Evolutionary conservation across 1,140 invertebrate species (phyloP), one percentile per base, ranked within the genome.

Genomic region (Chrysoperla carnea): DNA sequence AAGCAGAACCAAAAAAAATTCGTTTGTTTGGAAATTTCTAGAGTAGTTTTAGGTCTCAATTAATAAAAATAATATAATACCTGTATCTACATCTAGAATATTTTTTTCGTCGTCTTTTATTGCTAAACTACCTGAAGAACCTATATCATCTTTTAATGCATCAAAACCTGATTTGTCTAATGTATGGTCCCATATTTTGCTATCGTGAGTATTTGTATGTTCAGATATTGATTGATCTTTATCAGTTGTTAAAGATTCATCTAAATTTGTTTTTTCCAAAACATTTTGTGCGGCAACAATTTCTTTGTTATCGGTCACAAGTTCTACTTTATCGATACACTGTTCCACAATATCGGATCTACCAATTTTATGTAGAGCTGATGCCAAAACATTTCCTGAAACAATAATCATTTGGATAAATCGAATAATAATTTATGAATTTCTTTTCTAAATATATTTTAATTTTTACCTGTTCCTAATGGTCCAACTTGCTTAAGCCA

Each of bases 301-400:
- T 55, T 89, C 85, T 39, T 81, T 71, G 51, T 83, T 78, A 61
- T 88, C 80, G 1, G 81, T 83, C 0, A 85, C 78, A 27, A 76
- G 58, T 55, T 84, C 79, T 4, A 87, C 69, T 54, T 86, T 84
- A 51, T 77, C 79, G 53, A 89, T 84, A 58, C 83, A 88, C 52
- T 80, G 76, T 42, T 76, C 73, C 4, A 87, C 78, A 39, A 88
- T 82, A 59, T 89, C 84, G 46, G 81, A 75, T 29, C 84, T 63
- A 14, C 72, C 72, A 36, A 87, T 84, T 53, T 73, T 74, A 44
- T 75, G 70, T 15, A 88, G 59, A 15, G 76, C 81, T 54, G 75
- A 76, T 57, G 85, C 81, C 43, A 87, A 59, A 31, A 69, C 71
- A 57, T 85, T 85, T 35, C 82, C 82, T 69, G 55, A 17, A 43